A percentile compares a stretch with the other conserved stretches of the same genome.
These are phyloP conservation scores for Urocyon cinereoargenteus DNA, from an alignment of 2,797 vertebrate species.

Conservation along the genomic window DNA sequence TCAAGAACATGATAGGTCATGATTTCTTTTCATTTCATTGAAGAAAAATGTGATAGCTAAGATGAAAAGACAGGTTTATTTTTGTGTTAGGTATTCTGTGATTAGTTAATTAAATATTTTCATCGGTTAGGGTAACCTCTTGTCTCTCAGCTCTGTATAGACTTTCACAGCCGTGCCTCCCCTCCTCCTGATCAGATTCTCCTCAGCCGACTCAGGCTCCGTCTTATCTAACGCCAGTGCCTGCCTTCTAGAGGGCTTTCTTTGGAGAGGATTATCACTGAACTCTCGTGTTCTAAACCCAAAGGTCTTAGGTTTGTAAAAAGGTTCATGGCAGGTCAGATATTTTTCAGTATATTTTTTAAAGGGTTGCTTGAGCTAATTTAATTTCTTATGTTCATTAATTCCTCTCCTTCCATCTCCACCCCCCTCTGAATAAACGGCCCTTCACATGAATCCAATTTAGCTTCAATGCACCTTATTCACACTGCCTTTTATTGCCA, in stretches of 20 bases:
- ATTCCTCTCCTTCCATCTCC: constrained; percentile 82
- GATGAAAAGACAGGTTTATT: constrained; percentile 78
- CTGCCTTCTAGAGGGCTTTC: constrained; percentile 56
- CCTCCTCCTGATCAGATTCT: neutral
- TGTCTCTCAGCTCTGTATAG: constrained; percentile 43
- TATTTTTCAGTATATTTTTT: constrained; percentile 87
- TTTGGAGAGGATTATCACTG: constrained; percentile 60
- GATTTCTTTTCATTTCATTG: constrained; percentile 72
- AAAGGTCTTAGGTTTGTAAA: constrained; percentile 81
- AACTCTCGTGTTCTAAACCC: constrained; percentile 72
- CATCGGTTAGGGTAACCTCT: constrained; percentile 62
- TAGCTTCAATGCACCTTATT: constrained; percentile 92
- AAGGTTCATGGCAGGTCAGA: constrained; percentile 86
- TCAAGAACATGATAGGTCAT: constrained; percentile 60
- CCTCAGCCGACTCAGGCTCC: neutral
- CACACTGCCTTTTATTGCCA: constrained; percentile 90
- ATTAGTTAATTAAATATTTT: constrained; percentile 82
- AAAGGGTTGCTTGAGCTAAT: constrained; percentile 87
- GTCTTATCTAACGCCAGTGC: constrained; percentile 39
- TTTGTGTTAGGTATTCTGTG: constrained; percentile 74
- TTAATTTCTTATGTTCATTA: constrained; percentile 90
- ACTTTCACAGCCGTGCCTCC: constrained; percentile 71
- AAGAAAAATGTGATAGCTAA: constrained; percentile 62
- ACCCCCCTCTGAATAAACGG: constrained; percentile 87
- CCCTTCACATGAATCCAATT: constrained; percentile 90